A percentile compares a stretch with the other conserved stretches of the same genome.
Conservation (phyloP, 2,888 invertebrate species). For the Plagodis pulveraria region DNA sequence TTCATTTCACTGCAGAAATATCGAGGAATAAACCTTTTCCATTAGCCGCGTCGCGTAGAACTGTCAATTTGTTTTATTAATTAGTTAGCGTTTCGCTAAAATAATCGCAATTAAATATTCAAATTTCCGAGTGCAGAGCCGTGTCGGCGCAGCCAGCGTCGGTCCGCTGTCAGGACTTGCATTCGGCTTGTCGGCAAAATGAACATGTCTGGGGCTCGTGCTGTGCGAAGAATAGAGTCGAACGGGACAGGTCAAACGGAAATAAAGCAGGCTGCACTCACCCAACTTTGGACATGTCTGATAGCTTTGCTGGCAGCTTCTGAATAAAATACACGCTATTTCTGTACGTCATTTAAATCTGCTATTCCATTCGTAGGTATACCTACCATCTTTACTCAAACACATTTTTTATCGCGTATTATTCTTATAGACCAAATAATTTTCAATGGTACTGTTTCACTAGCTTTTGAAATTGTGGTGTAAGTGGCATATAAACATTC, state of each 20-base stretch:
- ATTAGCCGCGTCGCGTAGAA: slow-evolving; percentile 55
- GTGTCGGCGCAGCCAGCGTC: slow-evolving; percentile 67
- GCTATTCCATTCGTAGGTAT: slow-evolving; percentile 35
- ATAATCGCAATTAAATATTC: slow-evolving; percentile 77
- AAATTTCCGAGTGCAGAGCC: slow-evolving; percentile 77
- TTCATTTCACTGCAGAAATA: slow-evolving; percentile 54
- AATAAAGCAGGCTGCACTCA: slow-evolving; percentile 80
- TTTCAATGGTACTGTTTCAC: slow-evolving; percentile 5
- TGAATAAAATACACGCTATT: slow-evolving; percentile 76
- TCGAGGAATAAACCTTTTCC: slow-evolving; percentile 56
- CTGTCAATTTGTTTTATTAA: slow-evolving; percentile 72
- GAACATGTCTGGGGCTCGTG: slow-evolving; percentile 73
- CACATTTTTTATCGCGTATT: too few relatives aligned
- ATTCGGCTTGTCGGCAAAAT: slow-evolving; percentile 74
- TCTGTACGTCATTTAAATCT: slow-evolving; percentile 55
- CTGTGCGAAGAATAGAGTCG: slow-evolving; percentile 76
- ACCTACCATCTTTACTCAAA: too few relatives aligned
- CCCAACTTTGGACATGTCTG: slow-evolving; percentile 79
- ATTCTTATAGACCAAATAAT: too few relatives aligned
- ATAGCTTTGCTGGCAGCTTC: slow-evolving; percentile 71
- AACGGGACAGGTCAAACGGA: slow-evolving; percentile 81
- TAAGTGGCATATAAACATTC: slow-evolving; percentile 26
- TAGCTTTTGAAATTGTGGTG: slow-evolving; percentile 16
- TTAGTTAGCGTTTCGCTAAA: slow-evolving; percentile 65
- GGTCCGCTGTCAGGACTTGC: slow-evolving; percentile 72